Conservation (phyloP, 2,888 invertebrate genomes). For the Netelia virgata region DNA sequence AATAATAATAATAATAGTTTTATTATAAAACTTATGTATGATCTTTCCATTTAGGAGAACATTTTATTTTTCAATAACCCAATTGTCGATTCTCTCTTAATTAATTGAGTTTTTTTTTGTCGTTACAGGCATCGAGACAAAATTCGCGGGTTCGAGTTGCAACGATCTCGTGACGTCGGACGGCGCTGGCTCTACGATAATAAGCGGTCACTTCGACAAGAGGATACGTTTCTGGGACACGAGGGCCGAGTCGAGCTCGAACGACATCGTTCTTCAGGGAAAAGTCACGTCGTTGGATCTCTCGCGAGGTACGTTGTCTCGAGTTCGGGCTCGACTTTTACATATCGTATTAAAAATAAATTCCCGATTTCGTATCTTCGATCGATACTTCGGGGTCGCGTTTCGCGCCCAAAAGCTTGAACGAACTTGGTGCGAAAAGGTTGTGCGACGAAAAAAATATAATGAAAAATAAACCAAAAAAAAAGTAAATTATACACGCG, state of each 20-base stretch:
- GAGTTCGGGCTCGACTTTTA: no score
- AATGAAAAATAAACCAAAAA: constrained; percentile 4
- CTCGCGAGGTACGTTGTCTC: constrained; percentile 90
- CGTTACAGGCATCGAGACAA: constrained; percentile 92
- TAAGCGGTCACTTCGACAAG: constrained; percentile 99
- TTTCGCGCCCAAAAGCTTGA: no score
- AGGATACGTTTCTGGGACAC: constrained; percentile 99
- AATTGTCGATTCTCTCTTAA: no score
- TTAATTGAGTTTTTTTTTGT: constrained; percentile 26
- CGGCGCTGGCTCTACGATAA: constrained; percentile 94
- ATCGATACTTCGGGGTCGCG: no score
- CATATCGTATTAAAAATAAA: background rate
- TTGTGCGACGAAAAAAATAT: background rate
- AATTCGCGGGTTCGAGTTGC: constrained; percentile 98
- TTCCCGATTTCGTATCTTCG: background rate
- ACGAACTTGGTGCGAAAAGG: no score
- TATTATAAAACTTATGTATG: no score
- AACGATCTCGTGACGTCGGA: constrained; percentile 98
- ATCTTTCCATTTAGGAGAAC: no score
- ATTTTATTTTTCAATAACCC: no score
- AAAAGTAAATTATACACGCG: background rate
- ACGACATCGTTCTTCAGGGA: constrained; percentile 95
- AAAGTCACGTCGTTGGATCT: constrained; percentile 98
- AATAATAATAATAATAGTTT: no score
- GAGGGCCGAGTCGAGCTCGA: constrained; percentile 93